Percentiles rank a stretch among this genome's conserved stretches.
phyloP scores from a whole-genome alignment of 2,888 invertebrate genomes.

The Erpobdella octoculata region DNA sequence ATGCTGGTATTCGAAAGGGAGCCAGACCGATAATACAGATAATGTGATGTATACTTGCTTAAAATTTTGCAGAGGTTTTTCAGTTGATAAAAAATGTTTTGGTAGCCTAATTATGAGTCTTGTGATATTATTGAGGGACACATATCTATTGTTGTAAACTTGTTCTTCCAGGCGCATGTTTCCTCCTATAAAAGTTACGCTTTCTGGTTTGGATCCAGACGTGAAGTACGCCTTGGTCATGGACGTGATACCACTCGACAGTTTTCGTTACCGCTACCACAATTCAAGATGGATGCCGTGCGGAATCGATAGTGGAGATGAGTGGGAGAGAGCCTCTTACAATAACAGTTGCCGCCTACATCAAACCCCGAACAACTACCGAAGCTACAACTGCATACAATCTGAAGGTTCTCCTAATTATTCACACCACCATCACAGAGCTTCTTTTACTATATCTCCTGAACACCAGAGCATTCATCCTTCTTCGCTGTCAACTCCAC shows the following conservation, averaged over 20 bases:
- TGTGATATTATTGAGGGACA: too few species aligned
- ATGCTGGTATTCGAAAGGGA: too few species aligned
- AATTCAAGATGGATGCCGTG: conserved; percentile 11
- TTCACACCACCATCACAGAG: too few species aligned
- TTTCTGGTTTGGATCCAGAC: not conserved
- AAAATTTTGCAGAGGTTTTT: too few species aligned
- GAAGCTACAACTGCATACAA: not conserved
- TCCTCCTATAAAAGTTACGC: conserved; percentile 8
- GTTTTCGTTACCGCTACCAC: conserved; percentile 17
- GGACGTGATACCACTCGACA: conserved; percentile 9
- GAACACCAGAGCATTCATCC: conserved; percentile 4
- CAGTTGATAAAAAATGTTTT: too few species aligned
- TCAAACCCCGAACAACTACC: too few species aligned
- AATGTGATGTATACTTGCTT: not conserved
- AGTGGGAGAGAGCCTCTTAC: not conserved
- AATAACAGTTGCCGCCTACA: too few species aligned
- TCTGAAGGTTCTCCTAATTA: not conserved
- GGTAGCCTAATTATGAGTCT: too few species aligned
- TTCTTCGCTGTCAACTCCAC: not conserved
- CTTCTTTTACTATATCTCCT: not conserved
- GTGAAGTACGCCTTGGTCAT: conserved; percentile 11
- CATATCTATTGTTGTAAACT: too few species aligned
- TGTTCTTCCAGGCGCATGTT: conserved; percentile 18
- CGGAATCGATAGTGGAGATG: not conserved
- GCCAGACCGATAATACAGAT: not conserved